These are phyloP conservation scores for Gallirallus australis DNA, from an alignment of 2,797 vertebrate genomes.

Conservation along the genomic window DNA sequence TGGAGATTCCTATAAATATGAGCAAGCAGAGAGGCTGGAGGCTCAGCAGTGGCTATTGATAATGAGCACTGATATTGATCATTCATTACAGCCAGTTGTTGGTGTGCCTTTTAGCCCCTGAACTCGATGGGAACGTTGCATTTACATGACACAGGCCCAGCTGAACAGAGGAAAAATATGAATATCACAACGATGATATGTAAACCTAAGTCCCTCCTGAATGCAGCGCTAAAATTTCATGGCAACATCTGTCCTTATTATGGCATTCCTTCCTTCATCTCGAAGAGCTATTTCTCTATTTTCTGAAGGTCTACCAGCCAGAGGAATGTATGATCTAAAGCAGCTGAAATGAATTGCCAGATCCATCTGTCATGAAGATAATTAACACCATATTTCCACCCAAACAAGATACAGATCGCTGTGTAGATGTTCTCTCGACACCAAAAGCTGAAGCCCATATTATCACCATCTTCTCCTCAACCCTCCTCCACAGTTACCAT, in stretches of 20 bases:
- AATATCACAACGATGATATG: not conserved
- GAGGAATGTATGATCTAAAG: slow-evolving; percentile 43
- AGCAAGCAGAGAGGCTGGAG: not conserved
- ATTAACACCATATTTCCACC: slow-evolving; percentile 56
- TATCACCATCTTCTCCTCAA: slow-evolving; percentile 30
- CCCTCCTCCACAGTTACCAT: slow-evolving; percentile 12
- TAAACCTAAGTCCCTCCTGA: slow-evolving; percentile 14
- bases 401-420: slow-evolving; percentile 41
- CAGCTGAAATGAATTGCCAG: slow-evolving; percentile 46
- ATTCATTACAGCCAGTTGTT: not conserved
- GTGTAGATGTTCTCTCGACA: slow-evolving; percentile 46
- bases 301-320: slow-evolving; percentile 46
- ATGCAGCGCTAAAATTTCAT: not conserved
- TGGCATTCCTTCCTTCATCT: slow-evolving; percentile 51
- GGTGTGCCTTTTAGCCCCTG: not conserved
- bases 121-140: not conserved
- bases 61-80: not conserved
- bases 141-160: not conserved
- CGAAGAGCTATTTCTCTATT: slow-evolving; percentile 28
- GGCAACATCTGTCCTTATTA: slow-evolving; percentile 29
- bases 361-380: slow-evolving; percentile 57
- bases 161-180: not conserved
- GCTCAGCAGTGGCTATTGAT: not conserved
- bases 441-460: slow-evolving; percentile 44
- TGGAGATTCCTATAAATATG: not conserved